Evolutionary conservation across 2,888 invertebrate species (phyloP).

Genomic region (Cheilosia urbana): DNA sequence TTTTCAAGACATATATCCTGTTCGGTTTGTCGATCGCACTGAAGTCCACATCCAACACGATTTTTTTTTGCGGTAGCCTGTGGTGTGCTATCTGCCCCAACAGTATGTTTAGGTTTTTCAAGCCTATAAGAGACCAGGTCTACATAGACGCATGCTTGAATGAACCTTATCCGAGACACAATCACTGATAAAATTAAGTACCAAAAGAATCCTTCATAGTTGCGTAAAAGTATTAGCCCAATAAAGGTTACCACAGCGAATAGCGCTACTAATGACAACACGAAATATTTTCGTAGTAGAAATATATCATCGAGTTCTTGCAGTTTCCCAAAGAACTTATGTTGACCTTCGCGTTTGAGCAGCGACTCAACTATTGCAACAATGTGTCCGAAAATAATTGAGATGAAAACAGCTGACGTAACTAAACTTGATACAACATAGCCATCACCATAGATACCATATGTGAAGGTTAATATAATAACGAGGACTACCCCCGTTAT

Average conservation of each 20-base stretch:
- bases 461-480: slow-evolving; percentile 10
- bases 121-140: slow-evolving; percentile 35
- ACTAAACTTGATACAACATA: slow-evolving; percentile 23
- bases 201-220: slow-evolving; percentile 31
- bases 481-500: background rate
- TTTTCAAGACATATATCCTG: slow-evolving; percentile 29
- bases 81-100: slow-evolving; percentile 14
- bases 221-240: background rate
- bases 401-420: slow-evolving; percentile 16
- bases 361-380: slow-evolving; percentile 32
- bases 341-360: slow-evolving; percentile 9
- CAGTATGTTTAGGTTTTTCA: slow-evolving; percentile 28
- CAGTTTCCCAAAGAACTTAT: slow-evolving; percentile 31
- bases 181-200: slow-evolving; percentile 7
- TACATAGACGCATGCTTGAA: slow-evolving; percentile 43
- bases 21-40: background rate
- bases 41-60: slow-evolving; percentile 30
- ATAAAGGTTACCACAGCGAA: background rate
- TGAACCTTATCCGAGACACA: slow-evolving; percentile 23
- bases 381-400: slow-evolving; percentile 6
- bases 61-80: background rate
- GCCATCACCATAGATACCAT: too few relatives aligned
- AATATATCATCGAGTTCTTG: slow-evolving; percentile 52
- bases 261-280: background rate
- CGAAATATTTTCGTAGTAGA: slow-evolving; percentile 27